A percentile compares a stretch with the other conserved stretches of the same genome.
Evolutionary conservation across 2,113 vertebrate species (phyloP).

Genomic region (Limanda limanda): DNA sequence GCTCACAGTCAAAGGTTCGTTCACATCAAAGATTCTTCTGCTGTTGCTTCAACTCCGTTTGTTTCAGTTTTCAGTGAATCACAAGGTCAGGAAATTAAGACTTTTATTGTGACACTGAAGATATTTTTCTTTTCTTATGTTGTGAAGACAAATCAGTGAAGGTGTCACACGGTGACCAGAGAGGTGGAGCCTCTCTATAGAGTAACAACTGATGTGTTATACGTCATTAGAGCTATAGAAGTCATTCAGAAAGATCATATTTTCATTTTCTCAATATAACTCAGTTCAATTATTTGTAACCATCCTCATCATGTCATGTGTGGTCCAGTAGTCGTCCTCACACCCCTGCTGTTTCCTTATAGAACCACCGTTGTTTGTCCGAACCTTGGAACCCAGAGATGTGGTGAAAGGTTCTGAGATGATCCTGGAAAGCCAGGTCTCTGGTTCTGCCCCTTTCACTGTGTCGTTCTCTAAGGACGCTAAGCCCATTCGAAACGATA

Average conservation of each 20-base stretch:
- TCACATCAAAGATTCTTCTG: slow-evolving; percentile 70
- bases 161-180: neutral
- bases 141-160: neutral
- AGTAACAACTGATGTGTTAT: neutral
- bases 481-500: slow-evolving; percentile 90
- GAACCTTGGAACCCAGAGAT: slow-evolving; percentile 90
- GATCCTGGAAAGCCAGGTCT: slow-evolving; percentile 88
- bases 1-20: slow-evolving; percentile 95
- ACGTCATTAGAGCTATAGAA: neutral
- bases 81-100: neutral
- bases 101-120: no score
- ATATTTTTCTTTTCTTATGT: neutral
- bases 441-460: slow-evolving; percentile 92
- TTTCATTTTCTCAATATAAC: slow-evolving; percentile 1
- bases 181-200: no score
- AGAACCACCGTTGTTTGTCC: slow-evolving; percentile 93
- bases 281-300: neutral
- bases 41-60: neutral
- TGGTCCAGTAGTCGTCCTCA: neutral
- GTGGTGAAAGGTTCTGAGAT: slow-evolving; percentile 94
- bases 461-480: slow-evolving; percentile 92
- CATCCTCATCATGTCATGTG: neutral
- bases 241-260: neutral
- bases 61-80: no score
- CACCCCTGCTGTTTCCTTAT: slow-evolving; percentile 48